Percentiles rank a stretch among this genome's conserved stretches.
phyloP scores from a whole-genome alignment of 2,797 vertebrate species.

The Coccyzus lansbergi region DNA sequence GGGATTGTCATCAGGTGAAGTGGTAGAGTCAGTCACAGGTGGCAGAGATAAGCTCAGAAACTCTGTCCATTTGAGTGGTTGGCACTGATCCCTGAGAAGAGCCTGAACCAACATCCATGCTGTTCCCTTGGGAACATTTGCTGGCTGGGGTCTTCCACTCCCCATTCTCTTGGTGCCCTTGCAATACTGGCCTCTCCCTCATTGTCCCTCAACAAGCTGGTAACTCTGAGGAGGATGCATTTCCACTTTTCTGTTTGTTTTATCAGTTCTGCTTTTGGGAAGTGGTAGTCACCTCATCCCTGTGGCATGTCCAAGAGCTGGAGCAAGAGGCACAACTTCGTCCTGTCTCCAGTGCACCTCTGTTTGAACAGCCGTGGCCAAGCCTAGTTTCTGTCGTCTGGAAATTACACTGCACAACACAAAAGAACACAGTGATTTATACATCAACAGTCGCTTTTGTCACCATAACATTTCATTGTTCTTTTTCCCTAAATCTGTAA shows the following conservation, averaged over 20 bases:
- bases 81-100: rapidly evolving
- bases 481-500: constrained; percentile 52
- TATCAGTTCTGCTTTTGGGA: neutral
- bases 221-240: rapidly evolving
- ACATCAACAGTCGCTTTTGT: constrained; percentile 36
- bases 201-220: rapidly evolving
- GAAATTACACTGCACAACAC: neutral
- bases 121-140: neutral
- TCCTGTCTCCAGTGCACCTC: neutral
- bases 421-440: neutral
- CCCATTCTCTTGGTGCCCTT: rapidly evolving
- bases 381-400: constrained; percentile 21
- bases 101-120: rapidly evolving
- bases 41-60: neutral
- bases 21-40: neutral
- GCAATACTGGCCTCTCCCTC: neutral
- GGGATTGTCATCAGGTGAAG: neutral
- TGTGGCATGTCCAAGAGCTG: neutral
- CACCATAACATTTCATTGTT: constrained; percentile 52
- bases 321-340: neutral
- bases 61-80: neutral
- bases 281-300: neutral
- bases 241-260: neutral
- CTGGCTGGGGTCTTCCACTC: neutral
- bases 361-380: neutral